Evolutionary conservation across 2,113 vertebrate species (phyloP), one percentile per base, ranked within the genome.

Genomic region (Antigone vipio): DNA sequence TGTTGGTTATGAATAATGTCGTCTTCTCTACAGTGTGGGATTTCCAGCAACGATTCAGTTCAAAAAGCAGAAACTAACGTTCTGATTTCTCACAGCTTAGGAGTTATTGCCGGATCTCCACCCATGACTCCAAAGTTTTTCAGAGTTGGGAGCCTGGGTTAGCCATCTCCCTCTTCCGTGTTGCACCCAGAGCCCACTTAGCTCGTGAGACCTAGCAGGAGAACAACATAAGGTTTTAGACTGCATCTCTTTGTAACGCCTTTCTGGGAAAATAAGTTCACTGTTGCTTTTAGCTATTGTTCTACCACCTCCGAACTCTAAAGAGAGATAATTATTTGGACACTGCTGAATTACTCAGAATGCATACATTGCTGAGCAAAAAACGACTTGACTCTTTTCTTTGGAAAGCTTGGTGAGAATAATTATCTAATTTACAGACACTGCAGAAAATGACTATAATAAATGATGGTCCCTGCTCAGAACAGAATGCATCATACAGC

Each of bases 341-440:
- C 53, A 50, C 32, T 75, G 73, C 42, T 89, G 87, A 91, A 92
- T 91, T 85, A 78, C 77, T 92, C 56, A 92, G 75, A 92, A 83
- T 44, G 26, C 40, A 68, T 6, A 62, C 63, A 59, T 26, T 68
- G 63, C 89, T 89, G 88, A 97, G 95, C 40, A 87, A 81, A 92
- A 96, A 24, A 12, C 1, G 0, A 81, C 80, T 92, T 93, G 89
- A 93, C 66, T 94, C 53, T 83, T 76, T 89, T 53, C 64, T 89
- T 91, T 81, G 58, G 86, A 96, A 97, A 89, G 67, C 80, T 91
- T 85, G 49, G 95, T 77, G 74, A 93, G 86, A 95, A 96, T 93
- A 93, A 96, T 96, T 95, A 94, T 84, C 95, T 93, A 95, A 97
- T 97, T 97, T 95, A 95, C 88, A 95, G 94, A 92, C 79, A 85